Evolutionary conservation across 2,888 invertebrate genomes (phyloP), one percentile per base, ranked within the genome.

Genomic region (Eueremaeus valkanovi): DNA sequence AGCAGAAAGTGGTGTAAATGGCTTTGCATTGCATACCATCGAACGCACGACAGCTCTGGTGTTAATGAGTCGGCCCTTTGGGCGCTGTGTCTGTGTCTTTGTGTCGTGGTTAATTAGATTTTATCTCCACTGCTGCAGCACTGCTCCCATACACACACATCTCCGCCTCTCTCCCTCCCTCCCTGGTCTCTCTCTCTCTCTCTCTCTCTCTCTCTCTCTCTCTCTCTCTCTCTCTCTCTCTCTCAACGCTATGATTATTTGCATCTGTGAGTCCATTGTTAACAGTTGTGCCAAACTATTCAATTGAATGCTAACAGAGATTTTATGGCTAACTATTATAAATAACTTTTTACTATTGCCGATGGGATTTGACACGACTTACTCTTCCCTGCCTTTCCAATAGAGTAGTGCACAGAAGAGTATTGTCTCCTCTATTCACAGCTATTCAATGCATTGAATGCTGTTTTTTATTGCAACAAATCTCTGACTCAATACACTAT

Each of bases 61-160:
- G 58, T 58, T 58, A 58, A 58, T 58, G 58, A 58, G 5, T 58
- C 27, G 58, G 58, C 58, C 58, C 58, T 27, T 27, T 27, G 58
- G 58, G 27, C 27, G 27, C 24, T 58, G 58, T n/a, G n/a, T n/a
- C n/a, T n/a, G n/a, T n/a, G n/a, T n/a, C n/a, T n/a, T n/a, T n/a
- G n/a, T n/a, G n/a, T 58, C 58, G 58, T 16, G 58, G 58, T 58
- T 58, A 58, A 58, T 58, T 58, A 58, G 58, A 58, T 58, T 58
- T 58, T 58, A 58, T 58, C 58, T 51, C 9, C 51, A 51, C 18
- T 11, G n/a, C n/a, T 51, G 51, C 51, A 51, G 18, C 18, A 36
- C 36, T 8, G 36, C 36, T 36, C 5, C 36, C 36, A 36, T 51
- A 9, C 5, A 24, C 58, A 21, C 27, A 45, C 45, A 45, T 45